Conservation (phyloP, 2,797 vertebrate species). For the Micromesistius poutassou region DNA sequence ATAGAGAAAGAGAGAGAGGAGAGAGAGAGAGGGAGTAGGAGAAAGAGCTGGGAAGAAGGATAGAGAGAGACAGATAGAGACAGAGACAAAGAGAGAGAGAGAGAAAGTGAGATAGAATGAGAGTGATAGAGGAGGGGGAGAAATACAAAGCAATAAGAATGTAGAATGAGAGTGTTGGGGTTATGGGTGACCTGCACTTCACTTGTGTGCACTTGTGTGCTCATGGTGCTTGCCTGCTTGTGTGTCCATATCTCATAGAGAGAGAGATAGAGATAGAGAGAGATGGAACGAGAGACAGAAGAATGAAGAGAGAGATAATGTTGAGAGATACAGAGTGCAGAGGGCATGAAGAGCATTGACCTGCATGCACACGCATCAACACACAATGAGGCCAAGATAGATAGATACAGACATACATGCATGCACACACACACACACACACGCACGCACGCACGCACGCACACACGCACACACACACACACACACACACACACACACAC, state of each 20-base stretch:
- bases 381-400: neutral
- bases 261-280: neutral
- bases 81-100: no score
- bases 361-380: neutral
- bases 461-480: neutral
- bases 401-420: neutral
- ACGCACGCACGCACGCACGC: neutral
- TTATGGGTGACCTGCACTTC: no score
- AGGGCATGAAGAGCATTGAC: neutral
- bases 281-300: neutral
- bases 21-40: neutral
- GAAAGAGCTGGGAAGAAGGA: no score
- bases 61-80: neutral
- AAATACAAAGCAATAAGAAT: no score
- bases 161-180: no score
- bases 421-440: neutral
- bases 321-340: conserved; percentile 4
- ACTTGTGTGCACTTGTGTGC: no score
- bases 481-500: neutral
- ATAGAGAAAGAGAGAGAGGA: neutral
- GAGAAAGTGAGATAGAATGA: neutral
- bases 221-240: no score
- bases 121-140: neutral
- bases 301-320: neutral
- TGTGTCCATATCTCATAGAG: no score